Conservation (phyloP, 2,888 invertebrate species). For the Tetragonisca angustula region DNA sequence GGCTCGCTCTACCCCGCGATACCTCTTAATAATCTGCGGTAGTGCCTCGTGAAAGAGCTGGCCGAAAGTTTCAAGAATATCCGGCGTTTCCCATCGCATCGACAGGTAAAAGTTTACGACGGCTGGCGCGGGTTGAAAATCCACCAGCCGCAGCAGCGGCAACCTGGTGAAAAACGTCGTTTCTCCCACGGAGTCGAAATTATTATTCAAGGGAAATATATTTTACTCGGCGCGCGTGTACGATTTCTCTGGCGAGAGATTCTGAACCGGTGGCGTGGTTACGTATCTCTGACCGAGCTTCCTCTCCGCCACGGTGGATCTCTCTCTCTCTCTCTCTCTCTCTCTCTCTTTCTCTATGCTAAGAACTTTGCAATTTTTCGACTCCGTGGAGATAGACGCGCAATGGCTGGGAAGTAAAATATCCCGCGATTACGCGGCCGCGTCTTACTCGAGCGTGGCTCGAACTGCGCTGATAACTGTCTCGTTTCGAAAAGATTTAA, state of each 20-base stretch:
- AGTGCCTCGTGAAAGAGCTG: neutral
- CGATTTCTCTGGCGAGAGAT: constrained; percentile 23
- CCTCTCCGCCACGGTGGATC: neutral
- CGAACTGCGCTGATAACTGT: constrained; percentile 22
- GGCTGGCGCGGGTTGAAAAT: neutral
- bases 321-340: neutral
- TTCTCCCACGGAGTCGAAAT: constrained; percentile 6
- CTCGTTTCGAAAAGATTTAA: constrained; percentile 25
- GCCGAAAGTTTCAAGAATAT: neutral
- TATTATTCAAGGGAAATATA: neutral
- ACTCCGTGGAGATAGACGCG: constrained; percentile 5
- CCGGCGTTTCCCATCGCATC: neutral
- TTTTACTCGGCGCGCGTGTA: neutral
- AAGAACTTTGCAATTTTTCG: constrained; percentile 24
- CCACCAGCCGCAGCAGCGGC: neutral
- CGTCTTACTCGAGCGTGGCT: neutral
- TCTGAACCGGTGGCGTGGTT: neutral
- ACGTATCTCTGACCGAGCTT: constrained; percentile 21
- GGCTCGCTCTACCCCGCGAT: neutral
- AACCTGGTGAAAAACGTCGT: neutral
- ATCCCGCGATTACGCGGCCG: constrained; percentile 9
- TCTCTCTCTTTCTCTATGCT: neutral
- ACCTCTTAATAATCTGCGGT: neutral
- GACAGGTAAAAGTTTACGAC: neutral
- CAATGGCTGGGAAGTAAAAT: constrained; percentile 27